phyloP scores from a whole-genome alignment of 2,113 vertebrate species.

The Nycticryphes semicollaris region DNA sequence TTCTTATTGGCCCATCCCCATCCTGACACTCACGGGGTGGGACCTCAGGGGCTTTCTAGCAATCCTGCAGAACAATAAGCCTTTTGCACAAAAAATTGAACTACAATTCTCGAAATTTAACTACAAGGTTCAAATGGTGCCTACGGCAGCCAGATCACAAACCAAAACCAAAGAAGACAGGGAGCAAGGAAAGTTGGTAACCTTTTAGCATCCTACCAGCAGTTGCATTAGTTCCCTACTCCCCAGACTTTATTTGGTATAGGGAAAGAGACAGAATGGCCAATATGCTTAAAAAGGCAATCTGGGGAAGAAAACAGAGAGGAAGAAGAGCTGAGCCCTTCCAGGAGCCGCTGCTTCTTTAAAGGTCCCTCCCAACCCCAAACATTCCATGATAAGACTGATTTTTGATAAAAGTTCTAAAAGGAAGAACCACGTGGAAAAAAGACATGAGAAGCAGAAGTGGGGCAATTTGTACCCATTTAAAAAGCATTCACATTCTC shows the following conservation, averaged over 20 bases:
- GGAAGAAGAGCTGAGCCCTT: neutral
- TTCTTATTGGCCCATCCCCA: neutral
- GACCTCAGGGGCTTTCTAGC: neutral
- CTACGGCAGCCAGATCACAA: neutral
- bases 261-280: neutral
- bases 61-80: neutral
- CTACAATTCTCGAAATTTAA: neutral
- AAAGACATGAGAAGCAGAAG: neutral
- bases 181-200: neutral
- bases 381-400: neutral
- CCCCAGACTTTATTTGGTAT: neutral
- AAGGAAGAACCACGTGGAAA: neutral
- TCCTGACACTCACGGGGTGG: neutral
- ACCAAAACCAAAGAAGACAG: neutral
- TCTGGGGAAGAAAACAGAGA: neutral
- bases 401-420: neutral
- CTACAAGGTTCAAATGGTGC: neutral
- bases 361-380: neutral
- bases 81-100: neutral
- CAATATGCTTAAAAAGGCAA: neutral
- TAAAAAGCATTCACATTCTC: neutral
- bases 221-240: rapidly evolving
- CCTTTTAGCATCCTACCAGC: neutral
- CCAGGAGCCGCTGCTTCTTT: neutral
- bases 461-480: neutral